Percentiles rank a stretch among this genome's conserved stretches.
Evolutionary conservation across 2,113 vertebrate genomes (phyloP).

Genomic region (Nyctibius bracteatus): DNA sequence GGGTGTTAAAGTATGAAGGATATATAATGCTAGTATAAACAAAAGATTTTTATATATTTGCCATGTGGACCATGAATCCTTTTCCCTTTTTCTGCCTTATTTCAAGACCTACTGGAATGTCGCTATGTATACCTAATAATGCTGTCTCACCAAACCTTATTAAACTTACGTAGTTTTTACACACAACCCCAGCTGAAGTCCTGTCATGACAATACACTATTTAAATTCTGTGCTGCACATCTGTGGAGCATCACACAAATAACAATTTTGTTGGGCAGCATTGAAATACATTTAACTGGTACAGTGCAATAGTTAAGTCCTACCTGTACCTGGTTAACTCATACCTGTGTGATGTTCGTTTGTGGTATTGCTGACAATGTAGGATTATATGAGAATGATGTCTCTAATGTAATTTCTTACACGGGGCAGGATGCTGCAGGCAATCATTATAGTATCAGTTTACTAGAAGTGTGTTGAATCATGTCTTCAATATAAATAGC

Average conservation of each 20-base stretch:
- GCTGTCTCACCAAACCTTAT: neutral
- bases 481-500: neutral
- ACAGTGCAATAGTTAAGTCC: neutral
- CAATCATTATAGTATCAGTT: neutral
- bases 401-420: neutral
- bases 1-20: neutral
- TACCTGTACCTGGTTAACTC: neutral
- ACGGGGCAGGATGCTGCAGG: neutral
- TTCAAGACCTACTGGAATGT: neutral
- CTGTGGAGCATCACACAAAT: neutral
- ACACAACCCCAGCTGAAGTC: neutral
- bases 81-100: neutral
- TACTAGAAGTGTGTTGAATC: neutral
- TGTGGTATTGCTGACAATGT: neutral
- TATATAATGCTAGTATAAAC: neutral
- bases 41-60: neutral
- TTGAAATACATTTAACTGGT: neutral
- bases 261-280: neutral
- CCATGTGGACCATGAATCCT: neutral
- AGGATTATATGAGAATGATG: neutral
- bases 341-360: accelerated
- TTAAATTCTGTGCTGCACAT: neutral
- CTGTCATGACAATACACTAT: neutral
- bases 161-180: neutral
- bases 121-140: neutral